Evolutionary conservation across 2,888 invertebrate genomes (phyloP), one percentile per base, ranked within the genome.

Genomic region (Alitta virens): DNA sequence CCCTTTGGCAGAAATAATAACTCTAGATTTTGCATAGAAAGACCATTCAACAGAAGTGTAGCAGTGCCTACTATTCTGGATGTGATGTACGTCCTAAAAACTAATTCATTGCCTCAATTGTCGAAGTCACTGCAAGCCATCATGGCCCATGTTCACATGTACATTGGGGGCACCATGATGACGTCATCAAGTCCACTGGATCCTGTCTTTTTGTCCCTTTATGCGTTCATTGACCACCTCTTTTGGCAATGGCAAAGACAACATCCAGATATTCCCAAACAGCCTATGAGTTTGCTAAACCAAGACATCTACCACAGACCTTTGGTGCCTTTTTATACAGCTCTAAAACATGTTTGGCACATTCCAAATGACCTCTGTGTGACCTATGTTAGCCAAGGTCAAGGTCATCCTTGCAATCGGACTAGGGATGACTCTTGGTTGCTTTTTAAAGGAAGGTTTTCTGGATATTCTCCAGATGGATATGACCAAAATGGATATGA

Each of bases 151-250:
- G 73, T 73, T 75, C 76, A 77, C 65, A 68, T 70, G 2, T 78
- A 74, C 72, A 76, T 79, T 7, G 79, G 79, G 23, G 80, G 80
- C 7, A 76, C 78, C 53, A 77, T 79, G 79, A 68, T 66, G 3
- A 72, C 78, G 2, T 72, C 74, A 51, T 66, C 73, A 24, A 69
- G 72, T 25, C 70, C 76, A 0, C 79, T 78, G 66, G 80, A 80
- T 66, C 80, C 80, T 2, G 58, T 78, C 12, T 78, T 75, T 64
- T 64, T 75, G 23, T 76, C 78, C 14, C 71, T 75, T 12, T 68
- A 75, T 63, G 77, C 80, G n/a, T 79, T 73, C 63, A 70, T 79
- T 54, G 80, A 80, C 64, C 75, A 76, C 62, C 62, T 80, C 2
- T 79, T 78, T 77, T 67, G 72, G 64, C 71, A 73, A 3, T 80